Conservation (phyloP, 2,888 invertebrate genomes). For the Erebia palarica region DNA sequence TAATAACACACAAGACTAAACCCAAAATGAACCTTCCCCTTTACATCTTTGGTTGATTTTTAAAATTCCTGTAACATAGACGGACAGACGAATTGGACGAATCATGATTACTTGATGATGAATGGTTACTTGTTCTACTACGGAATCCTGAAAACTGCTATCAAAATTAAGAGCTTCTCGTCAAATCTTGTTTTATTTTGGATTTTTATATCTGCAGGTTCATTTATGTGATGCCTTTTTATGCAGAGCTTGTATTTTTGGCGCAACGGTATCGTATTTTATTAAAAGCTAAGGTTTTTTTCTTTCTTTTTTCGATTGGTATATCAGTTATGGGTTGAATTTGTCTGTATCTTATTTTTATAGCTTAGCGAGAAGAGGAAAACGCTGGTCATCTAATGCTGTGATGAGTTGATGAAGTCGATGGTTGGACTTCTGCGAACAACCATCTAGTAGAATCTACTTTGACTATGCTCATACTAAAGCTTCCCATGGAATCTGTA, state of each 20-base stretch:
- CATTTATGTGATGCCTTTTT: constrained; percentile 40
- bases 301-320: not conserved
- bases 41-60: too few relatives aligned
- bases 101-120: too few relatives aligned
- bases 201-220: constrained; percentile 36
- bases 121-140: too few relatives aligned
- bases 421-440: too few relatives aligned
- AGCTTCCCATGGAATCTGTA: too few relatives aligned
- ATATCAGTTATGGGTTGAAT: constrained; percentile 9
- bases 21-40: too few relatives aligned
- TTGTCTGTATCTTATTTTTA: constrained; percentile 1
- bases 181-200: constrained; percentile 35
- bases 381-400: not conserved
- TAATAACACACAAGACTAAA: too few relatives aligned
- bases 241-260: constrained; percentile 27
- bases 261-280: constrained; percentile 25
- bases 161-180: constrained; percentile 39
- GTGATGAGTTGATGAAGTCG: not conserved
- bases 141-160: constrained; percentile 20
- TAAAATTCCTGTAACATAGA: too few relatives aligned
- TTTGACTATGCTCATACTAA: not conserved
- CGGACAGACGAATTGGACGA: too few relatives aligned
- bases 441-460: too few relatives aligned
- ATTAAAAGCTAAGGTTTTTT: constrained; percentile 15
- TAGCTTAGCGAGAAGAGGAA: not conserved